A percentile compares a stretch with the other conserved stretches of the same genome.
Conservation (phyloP, 1,140 invertebrate genomes). For the Odontomachus brunneus region DNA sequence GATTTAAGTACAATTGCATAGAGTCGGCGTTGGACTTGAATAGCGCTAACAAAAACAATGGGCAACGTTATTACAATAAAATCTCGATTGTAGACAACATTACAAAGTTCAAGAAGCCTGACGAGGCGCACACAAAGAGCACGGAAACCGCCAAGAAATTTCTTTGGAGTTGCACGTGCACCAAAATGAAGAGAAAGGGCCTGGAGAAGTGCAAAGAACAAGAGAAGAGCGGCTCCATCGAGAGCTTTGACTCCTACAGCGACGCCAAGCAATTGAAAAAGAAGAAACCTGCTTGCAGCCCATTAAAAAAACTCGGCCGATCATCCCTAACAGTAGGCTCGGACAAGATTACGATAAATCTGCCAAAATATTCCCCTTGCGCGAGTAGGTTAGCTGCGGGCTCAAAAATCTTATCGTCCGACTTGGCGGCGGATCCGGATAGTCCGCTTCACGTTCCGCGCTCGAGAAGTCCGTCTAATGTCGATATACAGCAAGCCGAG, state of each 20-base stretch:
- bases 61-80: constrained; percentile 69
- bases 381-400: constrained; percentile 82
- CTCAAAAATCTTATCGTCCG: constrained; percentile 82
- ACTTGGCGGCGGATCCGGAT: constrained; percentile 74
- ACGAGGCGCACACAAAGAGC: constrained; percentile 25
- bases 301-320: constrained; percentile 79
- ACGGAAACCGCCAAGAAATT: constrained; percentile 69
- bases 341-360: constrained; percentile 79
- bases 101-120: constrained; percentile 57
- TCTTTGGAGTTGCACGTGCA: constrained; percentile 71
- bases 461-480: constrained; percentile 76
- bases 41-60: constrained; percentile 68
- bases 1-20: constrained; percentile 70
- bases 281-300: constrained; percentile 78
- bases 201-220: constrained; percentile 70
- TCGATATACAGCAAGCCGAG: constrained; percentile 56
- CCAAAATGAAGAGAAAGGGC: constrained; percentile 65
- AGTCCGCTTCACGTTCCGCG: constrained; percentile 79
- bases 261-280: constrained; percentile 67
- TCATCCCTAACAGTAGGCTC: constrained; percentile 80
- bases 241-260: constrained; percentile 64
- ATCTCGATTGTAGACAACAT: constrained; percentile 56
- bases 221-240: constrained; percentile 68
- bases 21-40: constrained; percentile 70
- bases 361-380: constrained; percentile 84